Evolutionary conservation across 2,113 vertebrate species (phyloP), one percentile per base, ranked within the genome.

Genomic region (Acanthisitta chloris): DNA sequence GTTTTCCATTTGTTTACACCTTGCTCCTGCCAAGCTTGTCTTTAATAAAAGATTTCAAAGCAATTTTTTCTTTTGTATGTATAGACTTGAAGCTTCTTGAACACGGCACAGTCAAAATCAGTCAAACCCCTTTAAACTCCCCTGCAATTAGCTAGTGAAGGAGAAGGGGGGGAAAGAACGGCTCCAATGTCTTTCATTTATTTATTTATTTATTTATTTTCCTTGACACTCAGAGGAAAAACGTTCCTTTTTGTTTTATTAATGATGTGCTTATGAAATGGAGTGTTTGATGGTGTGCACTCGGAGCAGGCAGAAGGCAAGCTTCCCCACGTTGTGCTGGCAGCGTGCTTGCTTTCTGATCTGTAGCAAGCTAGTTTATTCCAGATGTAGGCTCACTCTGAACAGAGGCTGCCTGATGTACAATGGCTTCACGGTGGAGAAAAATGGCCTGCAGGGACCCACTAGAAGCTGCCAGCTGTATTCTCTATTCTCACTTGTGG

Each of bases 1-100:
- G 94, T 93, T 97, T 96, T 97, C 93, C 94, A 93, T 92, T 97
- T 96, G 93, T 96, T 97, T 97, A 95, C 94, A 97, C 71, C 84
- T 96, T 95, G 92, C 69, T 96, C 78, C 81, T 96, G 96, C 88
- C 96, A 96, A 92, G 84, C 66, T 92, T 87, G 88, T 85, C 92
- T 94, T 95, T 94, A 85, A 83, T 87, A 78, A 36, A 52, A 64
- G 59, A 86, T 95, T 96, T 96, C 96, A 96, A 96, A 91, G 92
- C 83, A 40, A 16, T 81, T 82, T 96, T 76, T 70, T 46, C 71
- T 81, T 92, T 84, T 81, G 40, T 61, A 34, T 93, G 48, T 81
- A 62, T 38, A 89, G 87, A 82, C 91, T 81, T 90, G 71, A 80
- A 81, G 48, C 64, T 95, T 90, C 89, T 95, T 91, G 86, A 95